Conservation (phyloP, 2,888 invertebrate genomes). For the Cheilosia urbana region DNA sequence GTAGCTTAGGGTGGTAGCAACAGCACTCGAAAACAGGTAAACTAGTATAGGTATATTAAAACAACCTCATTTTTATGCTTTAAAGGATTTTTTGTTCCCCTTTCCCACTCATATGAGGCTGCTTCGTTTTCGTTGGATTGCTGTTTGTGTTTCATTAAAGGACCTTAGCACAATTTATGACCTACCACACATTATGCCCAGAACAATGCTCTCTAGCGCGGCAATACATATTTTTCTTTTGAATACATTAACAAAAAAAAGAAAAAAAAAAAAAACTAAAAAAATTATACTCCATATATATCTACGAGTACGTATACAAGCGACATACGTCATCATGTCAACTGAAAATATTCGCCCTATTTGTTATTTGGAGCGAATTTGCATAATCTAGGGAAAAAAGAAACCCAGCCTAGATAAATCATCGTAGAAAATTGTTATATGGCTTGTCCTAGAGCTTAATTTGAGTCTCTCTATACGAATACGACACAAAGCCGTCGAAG, state of each 20-base stretch:
- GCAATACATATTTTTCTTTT: slow-evolving; percentile 29
- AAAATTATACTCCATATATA: slow-evolving; percentile 35
- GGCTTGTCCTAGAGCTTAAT: slow-evolving; percentile 70
- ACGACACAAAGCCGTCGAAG: slow-evolving; percentile 58
- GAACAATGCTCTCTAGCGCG: slow-evolving; percentile 49
- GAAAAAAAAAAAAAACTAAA: too few species aligned
- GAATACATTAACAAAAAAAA: too few species aligned
- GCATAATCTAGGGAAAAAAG: slow-evolving; percentile 78
- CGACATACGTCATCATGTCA: slow-evolving; percentile 54
- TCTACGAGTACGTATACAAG: slow-evolving; percentile 31
- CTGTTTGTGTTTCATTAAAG: slow-evolving; percentile 61
- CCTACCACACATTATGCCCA: slow-evolving; percentile 64
- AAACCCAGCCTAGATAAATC: slow-evolving; percentile 79
- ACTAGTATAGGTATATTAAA: slow-evolving; percentile 17
- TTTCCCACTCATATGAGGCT: not conserved
- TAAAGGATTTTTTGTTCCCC: slow-evolving; percentile 3
- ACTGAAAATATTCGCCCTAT: slow-evolving; percentile 80
- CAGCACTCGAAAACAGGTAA: slow-evolving; percentile 5
- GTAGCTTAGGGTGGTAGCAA: not conserved
- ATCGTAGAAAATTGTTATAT: slow-evolving; percentile 49
- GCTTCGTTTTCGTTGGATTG: slow-evolving; percentile 1
- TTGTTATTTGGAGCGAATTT: slow-evolving; percentile 83
- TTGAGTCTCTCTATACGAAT: slow-evolving; percentile 56
- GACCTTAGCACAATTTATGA: slow-evolving; percentile 73
- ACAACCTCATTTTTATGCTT: slow-evolving; percentile 58